These are phyloP conservation scores for Tamias sibiricus DNA, from an alignment of 2,113 vertebrate species.

Conservation along the genomic window DNA sequence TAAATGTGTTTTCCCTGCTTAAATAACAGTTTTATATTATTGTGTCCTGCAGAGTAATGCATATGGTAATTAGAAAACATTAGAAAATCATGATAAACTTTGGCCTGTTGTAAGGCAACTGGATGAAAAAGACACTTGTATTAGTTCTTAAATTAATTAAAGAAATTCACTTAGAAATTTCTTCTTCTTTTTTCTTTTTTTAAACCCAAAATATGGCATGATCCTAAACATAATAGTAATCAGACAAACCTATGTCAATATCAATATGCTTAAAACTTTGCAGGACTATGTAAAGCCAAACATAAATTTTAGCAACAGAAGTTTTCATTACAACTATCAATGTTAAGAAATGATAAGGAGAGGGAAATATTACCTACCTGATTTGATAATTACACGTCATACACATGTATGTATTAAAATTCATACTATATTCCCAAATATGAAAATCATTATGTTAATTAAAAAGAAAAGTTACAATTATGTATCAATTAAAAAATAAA, in stretches of 20 bases:
- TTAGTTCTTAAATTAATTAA: constrained; percentile 65
- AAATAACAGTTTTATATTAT: not conserved
- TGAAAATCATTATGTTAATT: not conserved
- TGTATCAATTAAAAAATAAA: not conserved
- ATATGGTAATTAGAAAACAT: not conserved
- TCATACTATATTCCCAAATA: not conserved
- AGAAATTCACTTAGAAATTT: not conserved
- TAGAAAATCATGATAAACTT: not conserved
- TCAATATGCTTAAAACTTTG: not conserved
- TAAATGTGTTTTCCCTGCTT: not conserved
- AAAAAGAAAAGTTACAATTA: not conserved
- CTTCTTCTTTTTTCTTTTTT: constrained; percentile 20
- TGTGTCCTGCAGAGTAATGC: not conserved
- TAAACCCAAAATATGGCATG: not conserved
- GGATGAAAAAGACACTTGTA: constrained; percentile 56
- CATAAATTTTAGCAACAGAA: not conserved
- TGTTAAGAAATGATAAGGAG: no score
- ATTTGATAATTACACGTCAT: not conserved
- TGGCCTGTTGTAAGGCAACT: not conserved
- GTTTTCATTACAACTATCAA: not conserved
- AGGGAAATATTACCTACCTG: no score
- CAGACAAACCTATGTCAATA: not conserved
- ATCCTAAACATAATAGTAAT: not conserved
- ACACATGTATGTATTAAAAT: not conserved
- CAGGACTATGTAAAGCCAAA: not conserved